Evolutionary conservation across 2,797 vertebrate genomes (phyloP).

Genomic region (Parambassis ranga): DNA sequence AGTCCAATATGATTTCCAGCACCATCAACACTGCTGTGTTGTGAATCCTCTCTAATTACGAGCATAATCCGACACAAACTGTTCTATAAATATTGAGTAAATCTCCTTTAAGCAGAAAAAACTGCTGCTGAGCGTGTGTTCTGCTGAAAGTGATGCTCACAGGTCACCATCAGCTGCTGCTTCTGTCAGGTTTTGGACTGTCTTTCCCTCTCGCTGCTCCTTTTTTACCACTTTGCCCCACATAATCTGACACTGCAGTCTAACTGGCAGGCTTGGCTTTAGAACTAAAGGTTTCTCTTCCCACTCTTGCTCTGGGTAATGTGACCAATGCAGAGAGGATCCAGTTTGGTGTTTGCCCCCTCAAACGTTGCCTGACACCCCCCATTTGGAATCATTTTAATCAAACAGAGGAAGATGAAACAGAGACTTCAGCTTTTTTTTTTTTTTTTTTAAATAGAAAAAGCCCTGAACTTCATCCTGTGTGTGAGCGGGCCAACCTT

Average conservation of each 20-base stretch:
- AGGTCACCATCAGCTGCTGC: neutral
- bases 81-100: constrained; percentile 28
- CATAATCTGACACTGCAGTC: neutral
- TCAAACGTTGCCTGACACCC: constrained; percentile 30
- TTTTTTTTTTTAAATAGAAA: no score
- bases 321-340: constrained; percentile 49
- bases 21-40: neutral
- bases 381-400: constrained; percentile 45
- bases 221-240: constrained; percentile 18
- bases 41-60: constrained; percentile 17
- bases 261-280: constrained; percentile 55
- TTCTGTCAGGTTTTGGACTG: neutral
- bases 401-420: constrained; percentile 27
- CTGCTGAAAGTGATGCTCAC: neutral
- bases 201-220: constrained; percentile 1
- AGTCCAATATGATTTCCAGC: neutral
- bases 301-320: constrained; percentile 54
- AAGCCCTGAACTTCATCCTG: constrained; percentile 16
- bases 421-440: constrained; percentile 15
- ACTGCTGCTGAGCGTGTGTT: neutral
- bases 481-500: constrained; percentile 81
- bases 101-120: constrained; percentile 7
- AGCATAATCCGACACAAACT: constrained; percentile 26
- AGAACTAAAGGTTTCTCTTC: constrained; percentile 53
- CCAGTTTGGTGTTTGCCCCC: constrained; percentile 41